phyloP scores from a whole-genome alignment of 2,797 vertebrate species.

The Alcedo atthis region DNA sequence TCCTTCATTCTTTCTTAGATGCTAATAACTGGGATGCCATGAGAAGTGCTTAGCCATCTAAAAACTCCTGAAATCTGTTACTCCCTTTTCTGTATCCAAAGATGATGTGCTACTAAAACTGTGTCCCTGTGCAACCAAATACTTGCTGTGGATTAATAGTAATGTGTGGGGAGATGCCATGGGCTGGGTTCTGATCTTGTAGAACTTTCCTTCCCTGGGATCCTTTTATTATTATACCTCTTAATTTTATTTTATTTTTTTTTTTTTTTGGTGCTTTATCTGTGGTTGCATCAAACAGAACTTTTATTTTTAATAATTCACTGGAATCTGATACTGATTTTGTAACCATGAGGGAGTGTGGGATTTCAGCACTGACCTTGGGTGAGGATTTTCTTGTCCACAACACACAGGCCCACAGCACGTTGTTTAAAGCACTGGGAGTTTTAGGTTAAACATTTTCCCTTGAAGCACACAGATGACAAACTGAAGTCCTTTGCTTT shows the following conservation, averaged over 20 bases:
- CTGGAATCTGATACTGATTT: background rate
- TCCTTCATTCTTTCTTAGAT: background rate
- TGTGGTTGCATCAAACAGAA: background rate
- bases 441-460: background rate
- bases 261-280: background rate
- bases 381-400: background rate
- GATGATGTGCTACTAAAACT: background rate
- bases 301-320: background rate
- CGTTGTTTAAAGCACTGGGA: rapidly evolving
- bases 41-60: background rate
- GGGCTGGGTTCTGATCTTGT: background rate
- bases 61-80: background rate
- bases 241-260: background rate
- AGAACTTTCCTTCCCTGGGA: background rate
- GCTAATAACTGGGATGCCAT: background rate
- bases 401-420: background rate
- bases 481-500: background rate
- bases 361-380: background rate
- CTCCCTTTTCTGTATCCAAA: background rate
- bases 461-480: background rate
- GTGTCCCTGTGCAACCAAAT: background rate
- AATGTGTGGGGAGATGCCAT: background rate
- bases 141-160: background rate
- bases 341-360: background rate
- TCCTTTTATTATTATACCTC: background rate